These are phyloP conservation scores for Triops cancriformis DNA, from an alignment of 1,140 invertebrate genomes.

Conservation along the genomic window DNA sequence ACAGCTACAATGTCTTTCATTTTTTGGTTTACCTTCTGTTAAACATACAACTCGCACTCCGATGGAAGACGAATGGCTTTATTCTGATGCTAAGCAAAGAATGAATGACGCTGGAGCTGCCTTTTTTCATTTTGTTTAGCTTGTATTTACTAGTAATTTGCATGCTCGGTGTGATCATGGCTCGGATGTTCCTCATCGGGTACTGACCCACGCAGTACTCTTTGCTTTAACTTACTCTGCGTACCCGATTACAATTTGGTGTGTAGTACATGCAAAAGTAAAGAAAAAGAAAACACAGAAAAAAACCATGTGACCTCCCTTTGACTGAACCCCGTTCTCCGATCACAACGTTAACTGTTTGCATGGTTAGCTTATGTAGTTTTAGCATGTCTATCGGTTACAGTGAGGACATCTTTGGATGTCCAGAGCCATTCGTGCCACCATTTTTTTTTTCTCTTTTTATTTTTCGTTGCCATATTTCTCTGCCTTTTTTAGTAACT, in stretches of 20 bases:
- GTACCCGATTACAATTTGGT: constrained; percentile 9
- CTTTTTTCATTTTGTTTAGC: not conserved
- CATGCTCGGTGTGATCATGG: constrained; percentile 9
- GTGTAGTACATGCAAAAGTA: not conserved
- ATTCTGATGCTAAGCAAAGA: not conserved
- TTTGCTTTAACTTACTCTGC: not conserved
- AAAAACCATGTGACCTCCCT: not conserved
- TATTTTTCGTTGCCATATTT: not conserved
- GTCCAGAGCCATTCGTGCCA: not conserved
- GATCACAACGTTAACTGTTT: constrained; percentile 1
- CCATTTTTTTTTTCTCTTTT: not conserved
- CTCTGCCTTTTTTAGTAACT: not conserved
- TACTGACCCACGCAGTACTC: not conserved
- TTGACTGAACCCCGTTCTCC: not conserved
- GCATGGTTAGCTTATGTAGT: not conserved
- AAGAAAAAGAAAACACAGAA: not conserved
- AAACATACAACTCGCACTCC: not conserved
- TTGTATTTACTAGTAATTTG: not conserved
- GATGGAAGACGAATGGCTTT: not conserved
- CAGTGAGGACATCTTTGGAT: not conserved
- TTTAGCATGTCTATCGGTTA: constrained; percentile 6
- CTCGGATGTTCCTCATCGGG: not conserved
- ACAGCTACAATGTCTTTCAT: constrained; percentile 5
- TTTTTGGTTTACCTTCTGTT: constrained; percentile 4
- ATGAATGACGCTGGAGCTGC: not conserved